These are phyloP conservation scores for Synergus itoensis DNA, from an alignment of 2,888 invertebrate species.

Conservation along the genomic window DNA sequence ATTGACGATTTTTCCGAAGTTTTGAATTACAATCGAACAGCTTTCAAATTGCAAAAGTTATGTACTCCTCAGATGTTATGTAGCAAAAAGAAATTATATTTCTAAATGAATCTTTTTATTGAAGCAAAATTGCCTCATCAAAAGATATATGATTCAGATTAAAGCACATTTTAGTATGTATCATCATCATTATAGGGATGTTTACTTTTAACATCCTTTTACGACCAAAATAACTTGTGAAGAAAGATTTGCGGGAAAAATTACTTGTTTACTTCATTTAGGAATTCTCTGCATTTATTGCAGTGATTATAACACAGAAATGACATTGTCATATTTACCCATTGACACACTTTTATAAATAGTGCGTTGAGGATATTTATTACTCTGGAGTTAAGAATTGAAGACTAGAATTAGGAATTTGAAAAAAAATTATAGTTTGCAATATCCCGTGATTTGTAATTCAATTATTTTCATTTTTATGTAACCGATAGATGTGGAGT, in stretches of 20 bases:
- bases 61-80: too few relatives aligned
- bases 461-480: slow-evolving; percentile 38
- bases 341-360: slow-evolving; percentile 30
- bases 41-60: too few relatives aligned
- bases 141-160: not conserved
- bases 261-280: not conserved
- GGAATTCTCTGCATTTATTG: not conserved
- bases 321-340: not conserved
- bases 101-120: too few relatives aligned
- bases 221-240: not conserved
- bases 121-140: not conserved
- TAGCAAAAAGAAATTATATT: too few relatives aligned
- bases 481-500: slow-evolving; percentile 7
- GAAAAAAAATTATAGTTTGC: not conserved
- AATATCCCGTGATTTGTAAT: slow-evolving; percentile 27
- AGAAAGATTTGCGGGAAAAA: not conserved
- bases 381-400: slow-evolving; percentile 7
- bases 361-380: not conserved
- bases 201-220: not conserved
- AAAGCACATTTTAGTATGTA: not conserved
- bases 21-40: too few relatives aligned
- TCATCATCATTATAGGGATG: not conserved
- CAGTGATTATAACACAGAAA: not conserved
- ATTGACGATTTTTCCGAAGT: too few relatives aligned
- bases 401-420: not conserved